These are phyloP conservation scores for Stenurella melanura DNA, from an alignment of 2,888 invertebrate genomes.

Conservation along the genomic window DNA sequence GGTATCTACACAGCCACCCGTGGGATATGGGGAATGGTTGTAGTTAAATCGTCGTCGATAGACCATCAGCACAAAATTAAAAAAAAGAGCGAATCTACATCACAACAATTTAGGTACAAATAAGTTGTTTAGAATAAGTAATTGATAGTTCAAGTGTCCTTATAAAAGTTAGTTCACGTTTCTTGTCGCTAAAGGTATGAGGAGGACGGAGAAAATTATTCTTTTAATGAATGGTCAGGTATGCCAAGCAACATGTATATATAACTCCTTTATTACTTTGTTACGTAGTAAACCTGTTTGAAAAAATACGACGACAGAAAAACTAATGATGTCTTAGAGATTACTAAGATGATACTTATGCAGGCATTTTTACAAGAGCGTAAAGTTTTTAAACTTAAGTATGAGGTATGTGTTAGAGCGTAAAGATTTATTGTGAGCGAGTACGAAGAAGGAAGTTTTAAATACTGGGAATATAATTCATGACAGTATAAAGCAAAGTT, in stretches of 20 bases:
- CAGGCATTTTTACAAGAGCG: not conserved
- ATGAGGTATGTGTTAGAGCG: not conserved
- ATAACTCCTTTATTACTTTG: not conserved
- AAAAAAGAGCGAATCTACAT: no score
- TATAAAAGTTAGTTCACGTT: no score
- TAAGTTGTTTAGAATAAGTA: no score
- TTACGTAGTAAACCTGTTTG: not conserved
- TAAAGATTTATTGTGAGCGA: not conserved
- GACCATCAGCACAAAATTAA: no score
- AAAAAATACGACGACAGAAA: not conserved
- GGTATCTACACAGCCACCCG: no score
- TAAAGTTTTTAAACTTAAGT: not conserved
- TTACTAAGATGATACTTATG: not conserved
- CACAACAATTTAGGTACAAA: no score
- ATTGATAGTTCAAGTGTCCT: no score
- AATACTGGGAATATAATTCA: not conserved
- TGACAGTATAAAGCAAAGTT: no score
- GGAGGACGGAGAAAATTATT: not conserved
- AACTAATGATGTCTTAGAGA: not conserved
- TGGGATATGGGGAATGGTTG: no score
- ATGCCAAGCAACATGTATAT: not conserved
- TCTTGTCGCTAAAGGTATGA: no score
- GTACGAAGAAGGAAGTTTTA: not conserved
- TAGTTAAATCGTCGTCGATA: no score
- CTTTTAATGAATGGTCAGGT: not conserved